Evolutionary conservation across 2,888 invertebrate genomes (phyloP), one percentile per base, ranked within the genome.

Genomic region (Kuschelorhynchus macadamiae): DNA sequence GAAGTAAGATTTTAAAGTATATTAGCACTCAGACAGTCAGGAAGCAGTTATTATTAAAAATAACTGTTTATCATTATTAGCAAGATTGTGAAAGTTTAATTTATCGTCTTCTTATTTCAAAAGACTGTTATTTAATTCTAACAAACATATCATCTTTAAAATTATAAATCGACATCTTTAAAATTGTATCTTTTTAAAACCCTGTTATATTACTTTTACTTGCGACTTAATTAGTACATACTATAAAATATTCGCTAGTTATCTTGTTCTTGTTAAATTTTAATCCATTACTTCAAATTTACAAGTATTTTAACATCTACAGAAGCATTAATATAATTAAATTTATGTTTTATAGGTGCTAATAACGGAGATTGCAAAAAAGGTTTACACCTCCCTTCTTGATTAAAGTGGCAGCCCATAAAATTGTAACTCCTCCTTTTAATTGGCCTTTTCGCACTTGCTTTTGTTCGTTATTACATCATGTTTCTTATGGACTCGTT

Each of bases 381-480:
- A 17, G 47, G 49, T 60, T 50, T 49, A 60, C 49, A 60, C 49
- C 62, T 44, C 62, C 55, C 44, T 53, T 55, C 55, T 53, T 39
- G 62, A 63, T 63, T 63, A 63, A 63, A 53, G 47, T 47, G 62
- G 62, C 47, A 63, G 47, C 39, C 21, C 20, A 64, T 64, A 64
- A 64, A 64, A 30, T 53, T 50, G 56, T 55, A 64, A 64, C 63
- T 49, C 63, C 56, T 64, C 56, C 63, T 56, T 64, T 64, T 64
- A 64, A 64, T 64, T 64, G 64, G 64, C 20, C 64, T 64, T 64
- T 64, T 49, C 64, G 47, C 64, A 56, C 64, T 56, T 57, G 8
- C 21, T 17, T 18, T 16, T 9, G 17, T 42, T 55, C 25, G 25
- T 55, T 55, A 21, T 39, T 33, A 36, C 21, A 36, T 52, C 16